These are phyloP conservation scores for Lomographa bimaculata DNA, from an alignment of 2,888 invertebrate species.

Conservation along the genomic window DNA sequence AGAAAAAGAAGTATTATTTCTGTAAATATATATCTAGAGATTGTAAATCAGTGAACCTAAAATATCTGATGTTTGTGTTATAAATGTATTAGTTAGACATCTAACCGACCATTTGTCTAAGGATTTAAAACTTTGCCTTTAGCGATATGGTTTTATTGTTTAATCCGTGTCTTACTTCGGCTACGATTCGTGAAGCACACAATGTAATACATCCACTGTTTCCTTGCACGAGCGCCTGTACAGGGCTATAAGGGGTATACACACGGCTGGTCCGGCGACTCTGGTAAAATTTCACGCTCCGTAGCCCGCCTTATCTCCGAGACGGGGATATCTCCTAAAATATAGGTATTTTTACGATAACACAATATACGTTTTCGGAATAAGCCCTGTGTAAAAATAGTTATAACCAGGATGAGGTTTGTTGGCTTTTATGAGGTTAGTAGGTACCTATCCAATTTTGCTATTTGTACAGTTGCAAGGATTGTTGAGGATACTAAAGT, in stretches of 20 bases:
- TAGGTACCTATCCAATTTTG: constrained; percentile 7
- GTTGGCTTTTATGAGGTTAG: constrained; percentile 1
- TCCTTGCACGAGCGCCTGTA: constrained; percentile 2
- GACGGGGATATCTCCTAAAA: constrained; percentile 36
- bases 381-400: constrained; percentile 9
- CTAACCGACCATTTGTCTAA: too few relatives aligned
- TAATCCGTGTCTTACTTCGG: too few relatives aligned
- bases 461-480: too few relatives aligned
- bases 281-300: constrained; percentile 71
- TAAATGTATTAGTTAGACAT: too few relatives aligned
- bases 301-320: constrained; percentile 53
- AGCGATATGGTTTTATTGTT: too few relatives aligned
- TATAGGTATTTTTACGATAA: constrained; percentile 38
- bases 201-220: not conserved
- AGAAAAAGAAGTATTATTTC: too few relatives aligned
- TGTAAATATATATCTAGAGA: too few relatives aligned
- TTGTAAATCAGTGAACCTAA: too few relatives aligned
- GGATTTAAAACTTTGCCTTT: too few relatives aligned
- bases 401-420: constrained; percentile 8
- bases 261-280: constrained; percentile 44
- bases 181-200: not conserved
- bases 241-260: constrained; percentile 15
- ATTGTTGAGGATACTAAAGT: too few relatives aligned
- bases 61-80: too few relatives aligned
- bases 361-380: constrained; percentile 30